Base-by-base conservation (phyloP, 2,888 invertebrate species). In the Platerodrilus igneus region DNA sequence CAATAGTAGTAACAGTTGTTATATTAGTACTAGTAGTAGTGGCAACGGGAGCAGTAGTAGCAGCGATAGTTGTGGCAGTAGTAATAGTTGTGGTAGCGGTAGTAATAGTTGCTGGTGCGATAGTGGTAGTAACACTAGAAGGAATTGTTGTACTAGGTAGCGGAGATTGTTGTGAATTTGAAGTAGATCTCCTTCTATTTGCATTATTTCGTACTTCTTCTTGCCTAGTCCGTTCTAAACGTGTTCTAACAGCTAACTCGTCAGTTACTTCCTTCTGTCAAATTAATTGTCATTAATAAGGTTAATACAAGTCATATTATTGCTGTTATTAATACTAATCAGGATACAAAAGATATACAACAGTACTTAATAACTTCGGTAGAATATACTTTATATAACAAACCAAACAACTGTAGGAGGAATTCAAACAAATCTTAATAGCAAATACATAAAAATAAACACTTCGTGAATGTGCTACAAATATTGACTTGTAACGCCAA, bases 201-300 rank as follows among this genome's bases (percentile, higher is more conserved):
- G 74, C 73, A n/a, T 75, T 74, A 2, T 76, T 78, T 44, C 80
- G 76, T 1, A 82, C 66, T 39, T 68, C 67, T 33, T 68, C 67
- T 38, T 67, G 67, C 59, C 84, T 83, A 40, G 70, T 79, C 23
- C 84, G 76, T 59, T 83, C 84, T 2, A 81, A 78, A 56, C 83
- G 80, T 26, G 83, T 82, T 38, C 82, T 74, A 13, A 79, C 73
- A 2, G 84, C 83, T 51, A 85, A 58, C 60, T 86, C 86, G 25
- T 78, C 76, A 0, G 83, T 79, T 10, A 89, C 73, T 64, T 89
- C 88, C 61, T 81, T 81, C 82, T 84, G 63, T n/a, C n/a, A n/a
- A n/a, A n/a, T n/a, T n/a, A n/a, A n/a, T n/a, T n/a, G n/a, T n/a
- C 8, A 4, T 18, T 18, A 28, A 6, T 10, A 30, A 17, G 4